Conservation (phyloP, 2,113 vertebrate species). For the Pontoporia blainvillei region DNA sequence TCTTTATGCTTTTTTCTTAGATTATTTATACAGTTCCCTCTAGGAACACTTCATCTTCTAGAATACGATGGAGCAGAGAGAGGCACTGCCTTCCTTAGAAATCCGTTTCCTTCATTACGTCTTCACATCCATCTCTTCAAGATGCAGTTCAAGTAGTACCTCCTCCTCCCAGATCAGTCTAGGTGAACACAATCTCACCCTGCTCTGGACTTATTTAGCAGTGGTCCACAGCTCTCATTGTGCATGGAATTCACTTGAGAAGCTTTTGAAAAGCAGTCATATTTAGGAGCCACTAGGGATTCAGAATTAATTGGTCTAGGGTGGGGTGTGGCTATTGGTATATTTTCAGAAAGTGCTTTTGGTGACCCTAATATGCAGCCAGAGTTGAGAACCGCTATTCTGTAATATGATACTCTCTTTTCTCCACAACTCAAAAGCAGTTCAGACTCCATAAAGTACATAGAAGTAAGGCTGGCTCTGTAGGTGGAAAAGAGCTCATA, state of each 20-base stretch:
- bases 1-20: background rate
- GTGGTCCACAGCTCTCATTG: background rate
- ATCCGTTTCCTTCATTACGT: background rate
- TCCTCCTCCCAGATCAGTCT: background rate
- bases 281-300: background rate
- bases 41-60: background rate
- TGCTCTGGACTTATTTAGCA: background rate
- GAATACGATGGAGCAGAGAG: background rate
- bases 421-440: background rate
- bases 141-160: background rate
- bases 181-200: background rate
- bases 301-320: background rate
- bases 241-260: background rate
- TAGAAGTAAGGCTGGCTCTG: background rate
- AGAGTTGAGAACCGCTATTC: background rate
- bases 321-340: background rate
- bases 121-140: background rate
- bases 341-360: background rate
- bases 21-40: background rate
- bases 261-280: background rate
- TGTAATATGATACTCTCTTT: background rate
- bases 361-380: background rate
- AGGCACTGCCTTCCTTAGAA: background rate
- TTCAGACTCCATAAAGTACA: background rate
- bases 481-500: background rate